phyloP scores from a whole-genome alignment of 2,113 vertebrate genomes.

The Blennius ocellaris region DNA sequence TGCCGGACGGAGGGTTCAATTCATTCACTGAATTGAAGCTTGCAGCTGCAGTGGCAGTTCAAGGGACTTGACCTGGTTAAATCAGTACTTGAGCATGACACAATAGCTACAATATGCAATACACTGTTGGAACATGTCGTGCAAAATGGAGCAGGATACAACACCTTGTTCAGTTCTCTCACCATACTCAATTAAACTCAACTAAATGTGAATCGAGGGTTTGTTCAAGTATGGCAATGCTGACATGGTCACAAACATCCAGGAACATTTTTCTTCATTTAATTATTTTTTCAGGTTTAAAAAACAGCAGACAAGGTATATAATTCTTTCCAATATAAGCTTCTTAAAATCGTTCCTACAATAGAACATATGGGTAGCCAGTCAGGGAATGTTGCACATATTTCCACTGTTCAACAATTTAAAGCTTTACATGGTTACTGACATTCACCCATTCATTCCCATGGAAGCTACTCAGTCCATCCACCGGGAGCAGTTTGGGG shows the following conservation, averaged over 20 bases:
- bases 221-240: background rate
- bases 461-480: no score
- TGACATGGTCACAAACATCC: background rate
- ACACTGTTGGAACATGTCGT: slow-evolving; percentile 1
- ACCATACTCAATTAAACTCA: slow-evolving; percentile 6
- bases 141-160: background rate
- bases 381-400: no score
- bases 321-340: no score
- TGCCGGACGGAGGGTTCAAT: background rate
- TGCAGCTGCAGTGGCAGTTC: background rate
- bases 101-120: slow-evolving; percentile 6
- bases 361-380: no score
- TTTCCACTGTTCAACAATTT: no score
- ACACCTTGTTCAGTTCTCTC: background rate
- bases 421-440: no score
- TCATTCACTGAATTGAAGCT: slow-evolving; percentile 1
- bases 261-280: no score
- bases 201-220: background rate
- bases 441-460: no score
- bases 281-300: no score
- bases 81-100: slow-evolving; percentile 2
- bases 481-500: no score
- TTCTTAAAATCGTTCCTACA: no score
- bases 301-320: no score
- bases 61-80: slow-evolving; percentile 13